Conservation (phyloP, 1,140 invertebrate genomes). For the Atta texana region DNA sequence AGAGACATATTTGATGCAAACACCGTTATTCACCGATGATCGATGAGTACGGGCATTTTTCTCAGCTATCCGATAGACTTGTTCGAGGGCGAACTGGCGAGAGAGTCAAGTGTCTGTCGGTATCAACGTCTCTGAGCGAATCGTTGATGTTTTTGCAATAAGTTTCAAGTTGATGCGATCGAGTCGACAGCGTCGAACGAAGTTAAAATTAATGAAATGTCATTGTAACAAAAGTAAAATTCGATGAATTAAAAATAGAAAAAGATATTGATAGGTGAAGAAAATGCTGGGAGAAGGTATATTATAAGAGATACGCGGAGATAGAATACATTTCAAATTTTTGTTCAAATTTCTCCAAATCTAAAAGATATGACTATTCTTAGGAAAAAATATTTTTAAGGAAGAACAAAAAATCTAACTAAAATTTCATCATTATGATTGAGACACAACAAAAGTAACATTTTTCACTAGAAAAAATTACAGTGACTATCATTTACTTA, state of each 20-base stretch:
- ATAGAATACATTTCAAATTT: neutral
- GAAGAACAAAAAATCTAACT: neutral
- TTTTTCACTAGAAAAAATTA: neutral
- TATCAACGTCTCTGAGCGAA: conserved; percentile 45
- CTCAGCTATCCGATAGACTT: conserved; percentile 48
- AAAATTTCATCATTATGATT: neutral
- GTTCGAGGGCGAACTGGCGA: conserved; percentile 26
- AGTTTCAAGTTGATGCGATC: conserved; percentile 17
- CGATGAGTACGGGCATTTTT: conserved; percentile 55
- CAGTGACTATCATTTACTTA: neutral
- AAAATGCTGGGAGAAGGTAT: neutral
- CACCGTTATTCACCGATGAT: conserved; percentile 59
- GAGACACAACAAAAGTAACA: neutral
- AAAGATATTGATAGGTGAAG: neutral
- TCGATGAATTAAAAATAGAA: conserved; percentile 3
- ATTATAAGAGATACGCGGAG: neutral
- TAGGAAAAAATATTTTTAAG: neutral
- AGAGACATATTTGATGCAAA: conserved; percentile 59
- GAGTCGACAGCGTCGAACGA: neutral
- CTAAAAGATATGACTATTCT: neutral
- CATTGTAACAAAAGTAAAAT: conserved; percentile 17
- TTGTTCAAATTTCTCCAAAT: neutral
- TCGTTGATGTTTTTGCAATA: conserved; percentile 29
- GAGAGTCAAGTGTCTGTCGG: conserved; percentile 44
- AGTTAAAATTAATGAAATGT: conserved; percentile 2